Evolutionary conservation across 1,140 invertebrate species (phyloP).

Genomic region (Brachionus rotundiformis): DNA sequence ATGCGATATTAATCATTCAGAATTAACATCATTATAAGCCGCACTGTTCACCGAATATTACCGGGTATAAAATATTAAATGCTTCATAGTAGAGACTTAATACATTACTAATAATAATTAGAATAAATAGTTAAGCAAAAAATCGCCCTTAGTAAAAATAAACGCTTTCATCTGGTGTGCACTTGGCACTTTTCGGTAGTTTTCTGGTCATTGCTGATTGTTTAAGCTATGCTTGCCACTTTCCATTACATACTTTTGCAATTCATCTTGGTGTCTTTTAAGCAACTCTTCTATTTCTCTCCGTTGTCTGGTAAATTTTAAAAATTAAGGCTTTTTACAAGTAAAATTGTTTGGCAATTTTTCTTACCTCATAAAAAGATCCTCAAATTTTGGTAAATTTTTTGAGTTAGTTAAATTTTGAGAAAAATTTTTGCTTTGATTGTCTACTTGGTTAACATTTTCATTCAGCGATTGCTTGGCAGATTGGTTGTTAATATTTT

Average conservation of each 20-base stretch:
- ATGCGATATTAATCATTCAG: not conserved
- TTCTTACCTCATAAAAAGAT: not conserved
- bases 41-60: not conserved
- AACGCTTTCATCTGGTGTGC: not conserved
- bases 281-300: constrained; percentile 4
- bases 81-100: not conserved
- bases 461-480: not conserved
- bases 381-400: not conserved
- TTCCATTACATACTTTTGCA: constrained; percentile 14
- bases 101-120: not conserved
- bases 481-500: not conserved
- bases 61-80: not conserved
- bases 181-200: not conserved
- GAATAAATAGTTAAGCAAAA: not conserved
- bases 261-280: not conserved
- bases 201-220: not conserved
- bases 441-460: not conserved
- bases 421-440: not conserved
- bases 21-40: not conserved
- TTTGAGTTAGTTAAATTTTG: not conserved
- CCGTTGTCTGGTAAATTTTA: constrained; percentile 2
- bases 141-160: constrained; percentile 10
- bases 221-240: not conserved
- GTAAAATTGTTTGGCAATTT: no score
- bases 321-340: no score